A percentile compares a stretch with the other conserved stretches of the same genome.
Evolutionary conservation across 2,797 vertebrate species (phyloP).

Genomic region (Mormyrops boulengeri): DNA sequence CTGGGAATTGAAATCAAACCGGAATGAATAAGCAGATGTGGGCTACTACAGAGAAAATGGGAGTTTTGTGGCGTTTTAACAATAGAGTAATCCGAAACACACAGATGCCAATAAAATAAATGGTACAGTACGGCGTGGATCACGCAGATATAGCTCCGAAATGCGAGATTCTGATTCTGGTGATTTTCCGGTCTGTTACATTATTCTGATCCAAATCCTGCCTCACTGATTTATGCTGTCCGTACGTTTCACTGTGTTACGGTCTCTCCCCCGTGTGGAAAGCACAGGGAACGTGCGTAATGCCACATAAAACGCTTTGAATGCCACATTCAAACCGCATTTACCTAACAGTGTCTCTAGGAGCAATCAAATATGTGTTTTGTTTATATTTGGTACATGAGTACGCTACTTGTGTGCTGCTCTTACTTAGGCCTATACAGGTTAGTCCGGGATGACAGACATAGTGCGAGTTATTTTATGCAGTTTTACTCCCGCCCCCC

Average conservation of each 20-base stretch:
- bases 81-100: not conserved
- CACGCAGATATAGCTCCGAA: not conserved
- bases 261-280: slow-evolving; percentile 36
- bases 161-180: not conserved
- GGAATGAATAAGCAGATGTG: not conserved
- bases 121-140: not conserved
- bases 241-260: not conserved
- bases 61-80: not conserved
- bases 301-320: not conserved
- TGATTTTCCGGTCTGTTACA: not conserved
- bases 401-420: not conserved
- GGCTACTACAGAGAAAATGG: not conserved
- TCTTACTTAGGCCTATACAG: not conserved
- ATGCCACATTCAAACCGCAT: not conserved
- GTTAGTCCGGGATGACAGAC: not conserved
- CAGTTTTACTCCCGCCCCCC: not conserved
- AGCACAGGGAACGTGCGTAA: not conserved
- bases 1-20: not conserved
- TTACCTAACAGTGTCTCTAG: not conserved
- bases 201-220: not conserved
- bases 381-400: not conserved
- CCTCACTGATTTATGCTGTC: not conserved
- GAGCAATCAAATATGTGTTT: not conserved
- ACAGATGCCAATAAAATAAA: not conserved
- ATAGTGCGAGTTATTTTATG: not conserved